These are phyloP conservation scores for Tonatia bakeri DNA, from an alignment of 2,113 vertebrate genomes.

Conservation along the genomic window DNA sequence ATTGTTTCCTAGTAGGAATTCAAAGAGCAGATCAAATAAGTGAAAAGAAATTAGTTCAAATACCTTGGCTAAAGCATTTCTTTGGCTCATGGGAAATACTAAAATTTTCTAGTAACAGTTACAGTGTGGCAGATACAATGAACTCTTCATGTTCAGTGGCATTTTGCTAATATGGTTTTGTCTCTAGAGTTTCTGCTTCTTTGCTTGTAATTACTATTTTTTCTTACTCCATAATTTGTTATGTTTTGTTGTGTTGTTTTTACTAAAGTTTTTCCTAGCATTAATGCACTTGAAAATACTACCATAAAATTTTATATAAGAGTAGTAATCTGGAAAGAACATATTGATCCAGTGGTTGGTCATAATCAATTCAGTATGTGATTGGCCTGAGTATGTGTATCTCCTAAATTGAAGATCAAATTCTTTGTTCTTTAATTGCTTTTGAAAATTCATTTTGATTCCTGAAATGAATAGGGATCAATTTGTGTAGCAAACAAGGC, in stretches of 20 bases:
- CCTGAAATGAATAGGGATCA: constrained; percentile 27
- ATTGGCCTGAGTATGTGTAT: constrained; percentile 17
- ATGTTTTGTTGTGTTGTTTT: constrained; percentile 18
- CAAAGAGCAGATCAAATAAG: background rate
- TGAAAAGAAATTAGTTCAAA: background rate
- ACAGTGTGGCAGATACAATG: background rate
- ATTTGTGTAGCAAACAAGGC: background rate
- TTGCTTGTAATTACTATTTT: constrained; percentile 36
- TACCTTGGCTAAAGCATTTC: background rate
- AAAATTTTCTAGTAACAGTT: constrained; percentile 1
- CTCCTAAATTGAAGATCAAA: constrained; percentile 26
- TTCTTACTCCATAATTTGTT: constrained; percentile 32
- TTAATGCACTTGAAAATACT: constrained; percentile 35
- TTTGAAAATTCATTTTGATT: constrained; percentile 67
- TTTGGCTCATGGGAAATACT: constrained; percentile 8
- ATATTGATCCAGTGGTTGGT: constrained; percentile 51
- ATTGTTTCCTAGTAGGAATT: background rate
- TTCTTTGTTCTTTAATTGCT: constrained; percentile 63
- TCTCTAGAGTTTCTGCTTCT: constrained; percentile 18
- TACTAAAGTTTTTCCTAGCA: constrained; percentile 22
- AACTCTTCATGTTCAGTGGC: constrained; percentile 22
- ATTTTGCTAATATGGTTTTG: background rate
- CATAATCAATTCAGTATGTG: constrained; percentile 53
- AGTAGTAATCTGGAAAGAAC: background rate
- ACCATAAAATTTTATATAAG: background rate